A percentile compares a stretch with the other conserved stretches of the same genome.
Conservation (phyloP, 2,113 vertebrate genomes). For the Elgaria multicarinata region DNA sequence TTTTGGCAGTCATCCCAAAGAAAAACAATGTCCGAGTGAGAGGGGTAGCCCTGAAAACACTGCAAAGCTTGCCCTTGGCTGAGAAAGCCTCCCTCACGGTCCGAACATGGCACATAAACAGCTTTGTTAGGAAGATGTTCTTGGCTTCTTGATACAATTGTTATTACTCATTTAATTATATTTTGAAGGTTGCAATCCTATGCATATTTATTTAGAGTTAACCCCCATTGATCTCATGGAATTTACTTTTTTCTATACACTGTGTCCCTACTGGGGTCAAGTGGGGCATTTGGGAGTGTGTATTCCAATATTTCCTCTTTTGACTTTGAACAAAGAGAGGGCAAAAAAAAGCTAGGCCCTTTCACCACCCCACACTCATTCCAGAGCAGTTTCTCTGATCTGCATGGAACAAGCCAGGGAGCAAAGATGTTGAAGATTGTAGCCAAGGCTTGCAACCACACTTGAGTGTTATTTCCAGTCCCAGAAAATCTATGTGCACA, state of each 20-base stretch:
- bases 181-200: neutral
- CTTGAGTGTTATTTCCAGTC: neutral
- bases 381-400: no score
- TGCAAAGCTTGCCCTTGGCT: neutral
- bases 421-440: neutral
- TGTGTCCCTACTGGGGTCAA: neutral
- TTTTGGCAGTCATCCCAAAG: neutral
- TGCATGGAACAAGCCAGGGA: neutral
- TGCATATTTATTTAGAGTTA: no score
- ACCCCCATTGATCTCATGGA: neutral
- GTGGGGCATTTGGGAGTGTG: neutral
- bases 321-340: neutral
- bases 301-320: neutral
- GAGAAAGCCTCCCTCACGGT: neutral
- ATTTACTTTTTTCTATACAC: neutral
- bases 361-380: neutral
- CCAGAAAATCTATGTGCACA: neutral
- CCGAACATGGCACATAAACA: neutral
- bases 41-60: neutral
- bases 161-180: neutral
- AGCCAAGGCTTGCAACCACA: neutral
- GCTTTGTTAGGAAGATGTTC: neutral
- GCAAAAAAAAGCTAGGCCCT: neutral
- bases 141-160: neutral
- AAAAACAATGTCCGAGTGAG: neutral